Conservation (phyloP, 1,140 invertebrate genomes). For the Chrysomallon squamiferum region DNA sequence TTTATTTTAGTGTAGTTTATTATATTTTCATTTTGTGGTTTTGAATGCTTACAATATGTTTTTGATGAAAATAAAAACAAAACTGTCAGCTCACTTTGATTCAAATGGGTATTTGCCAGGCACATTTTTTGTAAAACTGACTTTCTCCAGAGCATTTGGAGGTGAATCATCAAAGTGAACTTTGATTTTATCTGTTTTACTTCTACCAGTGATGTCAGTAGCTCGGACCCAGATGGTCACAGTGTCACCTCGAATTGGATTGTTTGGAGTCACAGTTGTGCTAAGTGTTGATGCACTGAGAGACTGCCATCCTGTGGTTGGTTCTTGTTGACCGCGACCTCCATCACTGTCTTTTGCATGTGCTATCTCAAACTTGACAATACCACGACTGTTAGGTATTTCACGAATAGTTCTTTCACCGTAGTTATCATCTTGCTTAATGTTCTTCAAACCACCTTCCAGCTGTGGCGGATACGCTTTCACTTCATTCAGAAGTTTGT, state of each 20-base stretch:
- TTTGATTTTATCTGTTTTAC: slow-evolving; percentile 8
- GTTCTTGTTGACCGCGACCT: not conserved
- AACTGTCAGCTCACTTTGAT: no score
- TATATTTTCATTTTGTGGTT: no score
- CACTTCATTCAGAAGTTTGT: slow-evolving; percentile 16
- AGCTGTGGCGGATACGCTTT: slow-evolving; percentile 17
- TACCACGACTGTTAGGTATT: slow-evolving; percentile 29
- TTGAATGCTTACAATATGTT: no score
- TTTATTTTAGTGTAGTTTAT: no score
- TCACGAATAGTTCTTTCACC: slow-evolving; percentile 15
- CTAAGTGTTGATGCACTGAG: not conserved
- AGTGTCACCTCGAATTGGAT: not conserved
- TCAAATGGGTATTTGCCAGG: no score
- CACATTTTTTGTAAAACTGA: no score
- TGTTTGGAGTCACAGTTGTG: no score
- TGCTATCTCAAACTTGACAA: slow-evolving; percentile 14
- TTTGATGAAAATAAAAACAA: no score
- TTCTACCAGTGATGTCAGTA: slow-evolving; percentile 21
- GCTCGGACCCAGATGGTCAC: slow-evolving; percentile 28
- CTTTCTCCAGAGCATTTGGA: not conserved
- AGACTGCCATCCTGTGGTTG: not conserved
- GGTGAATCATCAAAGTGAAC: slow-evolving; percentile 22
- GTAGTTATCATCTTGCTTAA: slow-evolving; percentile 14
- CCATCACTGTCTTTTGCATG: not conserved
- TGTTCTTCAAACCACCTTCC: slow-evolving; percentile 11